phyloP scores from a whole-genome alignment of 2,113 vertebrate genomes.

The Anseranas semipalmata region DNA sequence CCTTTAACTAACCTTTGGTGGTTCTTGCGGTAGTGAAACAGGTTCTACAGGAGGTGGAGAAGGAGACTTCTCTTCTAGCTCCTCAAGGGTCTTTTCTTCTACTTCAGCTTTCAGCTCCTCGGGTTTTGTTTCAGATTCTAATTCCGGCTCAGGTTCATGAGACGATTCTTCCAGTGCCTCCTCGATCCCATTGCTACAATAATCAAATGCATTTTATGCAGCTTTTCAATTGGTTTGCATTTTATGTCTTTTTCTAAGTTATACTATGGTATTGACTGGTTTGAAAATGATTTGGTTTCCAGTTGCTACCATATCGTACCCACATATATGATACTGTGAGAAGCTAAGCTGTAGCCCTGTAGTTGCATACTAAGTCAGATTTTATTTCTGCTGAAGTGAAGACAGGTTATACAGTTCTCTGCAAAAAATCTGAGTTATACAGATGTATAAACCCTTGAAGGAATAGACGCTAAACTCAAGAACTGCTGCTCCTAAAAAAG shows the following conservation, averaged over 20 bases:
- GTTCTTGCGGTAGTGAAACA: conserved; percentile 86
- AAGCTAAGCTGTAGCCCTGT: background rate
- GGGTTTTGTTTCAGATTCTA: conserved; percentile 81
- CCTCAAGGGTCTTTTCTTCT: conserved; percentile 90
- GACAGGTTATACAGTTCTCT: background rate
- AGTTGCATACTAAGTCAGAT: background rate
- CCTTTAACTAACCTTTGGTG: conserved; percentile 86
- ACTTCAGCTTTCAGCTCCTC: conserved; percentile 87
- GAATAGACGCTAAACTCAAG: background rate
- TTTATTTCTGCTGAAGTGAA: background rate
- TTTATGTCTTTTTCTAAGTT: background rate
- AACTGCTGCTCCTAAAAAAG: background rate
- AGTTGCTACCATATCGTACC: background rate
- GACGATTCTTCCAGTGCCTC: conserved; percentile 82
- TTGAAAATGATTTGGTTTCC: background rate
- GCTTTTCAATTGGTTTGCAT: background rate
- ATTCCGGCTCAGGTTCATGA: conserved; percentile 81
- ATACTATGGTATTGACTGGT: background rate
- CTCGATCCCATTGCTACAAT: conserved; percentile 83
- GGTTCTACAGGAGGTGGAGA: conserved; percentile 91
- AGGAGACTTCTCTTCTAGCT: conserved; percentile 89
- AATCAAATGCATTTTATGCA: conserved; percentile 33
- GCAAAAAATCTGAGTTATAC: background rate
- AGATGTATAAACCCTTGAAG: background rate
- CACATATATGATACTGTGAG: background rate